phyloP scores from a whole-genome alignment of 2,888 invertebrate species.

The Biston stratarius region DNA sequence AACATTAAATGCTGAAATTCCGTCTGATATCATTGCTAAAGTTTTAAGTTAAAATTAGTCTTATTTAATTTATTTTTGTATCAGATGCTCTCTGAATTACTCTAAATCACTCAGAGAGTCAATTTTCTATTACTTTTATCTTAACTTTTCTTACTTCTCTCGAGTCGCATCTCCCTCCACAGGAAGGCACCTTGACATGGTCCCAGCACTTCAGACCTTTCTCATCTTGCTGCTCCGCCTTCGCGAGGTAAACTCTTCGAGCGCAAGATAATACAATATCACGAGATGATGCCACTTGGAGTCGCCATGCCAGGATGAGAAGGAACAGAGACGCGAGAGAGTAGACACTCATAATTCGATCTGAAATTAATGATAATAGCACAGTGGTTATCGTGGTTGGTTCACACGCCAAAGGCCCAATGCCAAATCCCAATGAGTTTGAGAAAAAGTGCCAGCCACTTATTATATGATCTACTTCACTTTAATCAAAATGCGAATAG shows the following conservation, averaged over 20 bases:
- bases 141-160: slow-evolving; percentile 86
- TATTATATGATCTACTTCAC: too few relatives aligned
- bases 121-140: neutral
- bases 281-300: slow-evolving; percentile 34
- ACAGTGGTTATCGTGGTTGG: too few relatives aligned
- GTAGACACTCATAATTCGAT: slow-evolving; percentile 19
- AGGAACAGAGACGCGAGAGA: slow-evolving; percentile 27
- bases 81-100: too few relatives aligned
- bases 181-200: slow-evolving; percentile 90
- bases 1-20: too few relatives aligned
- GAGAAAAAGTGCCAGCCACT: too few relatives aligned
- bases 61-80: too few relatives aligned
- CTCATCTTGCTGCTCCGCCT: slow-evolving; percentile 88
- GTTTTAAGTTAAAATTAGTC: too few relatives aligned
- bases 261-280: slow-evolving; percentile 81
- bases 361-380: neutral
- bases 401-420: too few relatives aligned
- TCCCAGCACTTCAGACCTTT: slow-evolving; percentile 91
- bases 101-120: too few relatives aligned
- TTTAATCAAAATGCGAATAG: too few relatives aligned
- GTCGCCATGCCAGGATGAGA: slow-evolving; percentile 25
- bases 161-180: slow-evolving; percentile 94
- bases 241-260: slow-evolving; percentile 88
- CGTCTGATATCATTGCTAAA: too few relatives aligned
- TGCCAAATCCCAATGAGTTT: too few relatives aligned